Percentiles rank a stretch among this genome's conserved stretches.
phyloP scores from a whole-genome alignment of 2,113 vertebrate genomes.

The Ictalurus furcatus region DNA sequence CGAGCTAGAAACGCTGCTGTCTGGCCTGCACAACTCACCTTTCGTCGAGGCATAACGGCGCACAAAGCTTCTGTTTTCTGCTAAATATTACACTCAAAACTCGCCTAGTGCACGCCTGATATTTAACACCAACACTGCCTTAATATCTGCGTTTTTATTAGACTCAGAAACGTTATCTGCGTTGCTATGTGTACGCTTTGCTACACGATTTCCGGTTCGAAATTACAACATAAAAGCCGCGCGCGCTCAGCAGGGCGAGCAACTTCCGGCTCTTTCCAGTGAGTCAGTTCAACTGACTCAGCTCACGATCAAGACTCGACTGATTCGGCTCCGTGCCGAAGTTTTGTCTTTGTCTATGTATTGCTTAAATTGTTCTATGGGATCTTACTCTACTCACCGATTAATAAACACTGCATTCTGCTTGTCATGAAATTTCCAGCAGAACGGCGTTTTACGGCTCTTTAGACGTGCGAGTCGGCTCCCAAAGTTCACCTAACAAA shows the following conservation, averaged over 20 bases:
- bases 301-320: neutral
- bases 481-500: neutral
- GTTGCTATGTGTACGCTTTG: conserved; percentile 15
- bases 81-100: neutral
- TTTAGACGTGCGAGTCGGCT: conserved; percentile 5
- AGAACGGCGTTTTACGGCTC: neutral
- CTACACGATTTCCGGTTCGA: conserved; percentile 5
- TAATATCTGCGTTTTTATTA: neutral
- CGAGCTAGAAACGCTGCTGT: neutral
- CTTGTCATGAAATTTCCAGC: neutral
- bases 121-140: neutral
- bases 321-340: neutral
- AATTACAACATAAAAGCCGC: conserved; percentile 7
- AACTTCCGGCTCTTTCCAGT: neutral
- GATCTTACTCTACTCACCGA: neutral
- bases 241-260: neutral
- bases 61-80: neutral
- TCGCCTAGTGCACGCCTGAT: neutral
- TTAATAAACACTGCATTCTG: neutral
- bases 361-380: no score
- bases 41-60: conserved; percentile 47
- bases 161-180: neutral
- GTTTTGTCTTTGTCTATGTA: no score
- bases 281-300: neutral
- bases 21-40: conserved; percentile 48